Conservation (phyloP, 2,888 invertebrate species). For the Druceiella hillmani region DNA sequence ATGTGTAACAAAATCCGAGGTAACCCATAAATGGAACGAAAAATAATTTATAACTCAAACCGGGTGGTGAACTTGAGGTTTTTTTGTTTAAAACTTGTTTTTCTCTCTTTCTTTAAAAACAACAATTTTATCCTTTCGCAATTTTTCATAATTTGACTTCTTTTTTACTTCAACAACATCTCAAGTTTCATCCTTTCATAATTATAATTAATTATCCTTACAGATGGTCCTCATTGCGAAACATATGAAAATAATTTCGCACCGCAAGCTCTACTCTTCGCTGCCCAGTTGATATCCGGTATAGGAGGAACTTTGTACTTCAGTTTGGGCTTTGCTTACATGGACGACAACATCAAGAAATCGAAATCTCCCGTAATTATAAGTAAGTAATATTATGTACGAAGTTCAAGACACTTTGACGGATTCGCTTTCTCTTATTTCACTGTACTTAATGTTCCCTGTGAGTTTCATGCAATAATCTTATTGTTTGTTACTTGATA, state of each 20-base stretch:
- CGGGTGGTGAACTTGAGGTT: too few relatives aligned
- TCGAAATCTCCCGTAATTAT: conserved; percentile 66
- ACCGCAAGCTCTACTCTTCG: conserved; percentile 57
- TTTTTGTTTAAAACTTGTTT: too few relatives aligned
- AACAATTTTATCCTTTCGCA: too few relatives aligned
- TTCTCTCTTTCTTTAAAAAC: too few relatives aligned
- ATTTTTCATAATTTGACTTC: too few relatives aligned
- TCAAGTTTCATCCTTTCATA: background rate
- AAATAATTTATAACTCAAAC: too few relatives aligned
- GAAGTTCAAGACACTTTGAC: too few relatives aligned
- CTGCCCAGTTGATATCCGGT: conserved; percentile 65
- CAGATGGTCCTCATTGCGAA: conserved; percentile 36
- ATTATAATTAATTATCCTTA: conserved; percentile 4
- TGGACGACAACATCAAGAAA: conserved; percentile 73
- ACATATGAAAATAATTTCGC: conserved; percentile 52
- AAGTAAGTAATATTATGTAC: conserved; percentile 52
- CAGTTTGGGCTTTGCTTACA: conserved; percentile 64
- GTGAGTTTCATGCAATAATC: background rate
- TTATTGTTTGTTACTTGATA: background rate
- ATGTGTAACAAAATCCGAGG: too few relatives aligned
- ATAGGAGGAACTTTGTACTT: conserved; percentile 65
- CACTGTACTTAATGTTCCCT: background rate
- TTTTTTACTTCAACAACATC: too few relatives aligned
- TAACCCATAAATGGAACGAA: too few relatives aligned
- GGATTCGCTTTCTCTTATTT: too few relatives aligned